Conservation (phyloP, 2,113 vertebrate species). For the Cacatua alba region DNA sequence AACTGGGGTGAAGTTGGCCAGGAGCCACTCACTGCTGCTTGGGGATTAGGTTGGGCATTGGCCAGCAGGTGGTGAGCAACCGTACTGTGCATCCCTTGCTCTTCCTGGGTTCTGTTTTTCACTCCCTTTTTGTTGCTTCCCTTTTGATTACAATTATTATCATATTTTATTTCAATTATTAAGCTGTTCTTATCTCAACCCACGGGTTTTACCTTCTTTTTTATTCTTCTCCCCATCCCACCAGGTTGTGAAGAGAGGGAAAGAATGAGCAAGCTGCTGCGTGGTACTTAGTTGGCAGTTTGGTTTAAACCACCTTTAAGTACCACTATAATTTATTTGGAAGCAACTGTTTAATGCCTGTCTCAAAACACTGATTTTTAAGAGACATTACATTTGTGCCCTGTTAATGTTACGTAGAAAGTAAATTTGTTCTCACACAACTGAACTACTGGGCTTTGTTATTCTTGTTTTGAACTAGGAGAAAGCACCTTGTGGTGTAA, state of each 20-base stretch:
- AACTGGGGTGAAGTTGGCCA: neutral
- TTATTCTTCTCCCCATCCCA: neutral
- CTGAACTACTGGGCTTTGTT: neutral
- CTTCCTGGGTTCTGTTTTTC: neutral
- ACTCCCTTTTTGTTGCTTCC: neutral
- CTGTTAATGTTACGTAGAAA: neutral
- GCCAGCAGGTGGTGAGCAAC: neutral
- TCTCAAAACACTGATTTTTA: neutral
- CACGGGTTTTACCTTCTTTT: neutral
- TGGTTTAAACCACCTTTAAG: neutral
- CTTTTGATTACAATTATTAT: neutral
- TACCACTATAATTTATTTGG: neutral
- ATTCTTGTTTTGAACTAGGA: neutral
- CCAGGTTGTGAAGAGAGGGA: neutral
- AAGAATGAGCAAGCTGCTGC: neutral
- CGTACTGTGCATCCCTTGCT: neutral
- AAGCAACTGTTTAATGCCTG: neutral
- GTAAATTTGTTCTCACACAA: neutral
- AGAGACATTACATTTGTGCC: neutral
- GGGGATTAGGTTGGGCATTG: neutral
- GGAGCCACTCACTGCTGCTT: neutral
- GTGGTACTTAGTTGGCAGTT: neutral
- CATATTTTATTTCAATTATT: neutral
- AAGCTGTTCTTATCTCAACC: neutral
- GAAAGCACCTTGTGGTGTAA: fast-evolving